Evolutionary conservation across 1,140 invertebrate species (phyloP), one percentile per base, ranked within the genome.

Genomic region (Coelopa frigida): DNA sequence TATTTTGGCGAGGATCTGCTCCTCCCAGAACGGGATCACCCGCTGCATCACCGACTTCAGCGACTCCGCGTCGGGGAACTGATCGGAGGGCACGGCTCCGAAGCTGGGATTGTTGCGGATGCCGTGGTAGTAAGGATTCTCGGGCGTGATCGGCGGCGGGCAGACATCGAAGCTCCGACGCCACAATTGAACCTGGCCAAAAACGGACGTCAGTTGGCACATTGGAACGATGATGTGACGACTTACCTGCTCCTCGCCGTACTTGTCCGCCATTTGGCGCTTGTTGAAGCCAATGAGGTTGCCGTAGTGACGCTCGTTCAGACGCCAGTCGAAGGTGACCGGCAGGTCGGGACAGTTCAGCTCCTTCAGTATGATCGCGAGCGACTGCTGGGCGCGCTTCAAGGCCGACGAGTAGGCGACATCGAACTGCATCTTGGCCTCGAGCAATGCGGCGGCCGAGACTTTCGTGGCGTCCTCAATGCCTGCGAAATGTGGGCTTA

Each of bases 241-340:
- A 50, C 27, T 38, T 44, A 77, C 74, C 66, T 79, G 76, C 18
- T 77, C 75, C 58, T 84, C 80, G 2, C 84, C 84, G 61, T 83
- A 82, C 54, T 79, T 78, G 18, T 72, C 72, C 33, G 82, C 82
- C 11, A 82, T 80, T 60, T 84, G 80, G 0, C 77, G 72, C 62
- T 87, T 86, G 54, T 84, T 82, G 4, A 79, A 68, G 3, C 84
- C 84, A 11, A 82, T 84, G 7, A 87, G 70, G 41, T 74, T 79
- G 10, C 84, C 84, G 58, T 86, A 86, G 61, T 86, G 83, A 23
- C 84, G 68, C 53, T 87, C 84, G 58, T 85, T 85, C 3, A 87
- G 67, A 33, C 81, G 70, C 83, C 83, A 87, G 26, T 79, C 75
- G 52, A 75, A 71, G 5, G 70, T 47, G 4, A 80, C 71, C 0